Evolutionary conservation across 2,888 invertebrate species (phyloP).

Genomic region (Plagodis pulveraria): DNA sequence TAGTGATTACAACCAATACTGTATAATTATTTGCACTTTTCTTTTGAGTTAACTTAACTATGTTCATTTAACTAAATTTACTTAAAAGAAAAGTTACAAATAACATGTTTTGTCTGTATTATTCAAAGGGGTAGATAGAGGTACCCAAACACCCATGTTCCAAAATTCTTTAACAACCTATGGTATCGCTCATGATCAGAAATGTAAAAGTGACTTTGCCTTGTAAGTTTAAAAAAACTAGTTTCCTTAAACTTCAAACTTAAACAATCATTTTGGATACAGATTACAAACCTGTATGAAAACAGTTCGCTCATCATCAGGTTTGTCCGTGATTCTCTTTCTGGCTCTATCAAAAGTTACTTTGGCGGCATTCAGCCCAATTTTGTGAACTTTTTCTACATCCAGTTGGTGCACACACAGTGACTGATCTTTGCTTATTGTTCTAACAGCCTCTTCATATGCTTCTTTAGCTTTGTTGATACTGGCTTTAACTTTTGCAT

Average conservation of each 20-base stretch:
- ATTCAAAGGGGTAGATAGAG: too few relatives aligned
- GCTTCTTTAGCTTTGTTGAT: constrained; percentile 8
- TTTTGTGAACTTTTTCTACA: constrained; percentile 3
- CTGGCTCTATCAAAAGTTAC: constrained; percentile 16
- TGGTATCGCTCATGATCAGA: too few relatives aligned
- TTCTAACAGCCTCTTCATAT: constrained; percentile 11
- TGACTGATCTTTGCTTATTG: constrained; percentile 1
- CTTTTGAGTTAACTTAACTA: too few relatives aligned
- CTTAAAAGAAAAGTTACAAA: too few relatives aligned
- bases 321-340: constrained; percentile 18
- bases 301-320: constrained; percentile 18
- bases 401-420: constrained; percentile 18
- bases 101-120: too few relatives aligned
- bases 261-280: not conserved
- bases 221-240: too few relatives aligned
- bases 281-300: constrained; percentile 8
- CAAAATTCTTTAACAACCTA: too few relatives aligned
- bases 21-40: too few relatives aligned
- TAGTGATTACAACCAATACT: too few relatives aligned
- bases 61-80: too few relatives aligned
- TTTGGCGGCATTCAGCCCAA: constrained; percentile 5
- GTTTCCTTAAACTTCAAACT: not conserved
- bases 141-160: too few relatives aligned
- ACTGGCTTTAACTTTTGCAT: constrained; percentile 7
- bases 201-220: too few relatives aligned